Percentiles rank a stretch among this genome's conserved stretches.
phyloP scores from a whole-genome alignment of 2,888 invertebrate genomes.

The Tenthredo mesomela region DNA sequence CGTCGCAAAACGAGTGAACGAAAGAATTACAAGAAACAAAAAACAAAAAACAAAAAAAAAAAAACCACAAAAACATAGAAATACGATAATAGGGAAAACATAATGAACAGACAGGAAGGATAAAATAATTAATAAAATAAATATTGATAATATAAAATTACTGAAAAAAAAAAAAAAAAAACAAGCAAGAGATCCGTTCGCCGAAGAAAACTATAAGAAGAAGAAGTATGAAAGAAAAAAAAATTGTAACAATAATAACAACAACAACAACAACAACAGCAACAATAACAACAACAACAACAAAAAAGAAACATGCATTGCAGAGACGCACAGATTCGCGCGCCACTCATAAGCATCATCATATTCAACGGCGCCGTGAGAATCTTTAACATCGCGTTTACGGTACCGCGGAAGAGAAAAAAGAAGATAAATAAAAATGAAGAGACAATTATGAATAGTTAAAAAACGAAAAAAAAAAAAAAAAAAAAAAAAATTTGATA shows the following conservation, averaged over 20 bases:
- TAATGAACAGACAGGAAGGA: constrained; percentile 19
- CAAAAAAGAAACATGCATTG: not conserved
- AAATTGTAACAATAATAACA: constrained; percentile 53
- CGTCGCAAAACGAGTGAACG: constrained; percentile 30
- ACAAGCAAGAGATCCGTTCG: constrained; percentile 54
- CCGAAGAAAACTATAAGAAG: constrained; percentile 53
- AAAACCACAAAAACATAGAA: constrained; percentile 49
- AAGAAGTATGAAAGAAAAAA: constrained; percentile 54
- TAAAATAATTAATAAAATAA: constrained; percentile 34
- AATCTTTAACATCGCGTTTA: not conserved
- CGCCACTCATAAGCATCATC: not conserved
- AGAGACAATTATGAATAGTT: constrained; percentile 43
- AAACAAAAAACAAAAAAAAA: constrained; percentile 41
- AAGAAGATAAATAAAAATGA: constrained; percentile 38
- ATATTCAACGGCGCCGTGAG: not conserved
- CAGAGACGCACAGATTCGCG: not conserved
- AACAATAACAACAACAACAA: not conserved
- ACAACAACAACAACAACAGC: not conserved
- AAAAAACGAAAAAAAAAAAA: constrained; percentile 52
- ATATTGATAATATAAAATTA: constrained; percentile 34
- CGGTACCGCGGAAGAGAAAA: not conserved
- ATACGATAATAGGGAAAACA: constrained; percentile 24
- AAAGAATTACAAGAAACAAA: not conserved
- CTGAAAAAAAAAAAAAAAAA: constrained; percentile 52
- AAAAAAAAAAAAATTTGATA: constrained; percentile 34